phyloP scores from a whole-genome alignment of 1,140 invertebrate species.

The Drosophila bipectinata region DNA sequence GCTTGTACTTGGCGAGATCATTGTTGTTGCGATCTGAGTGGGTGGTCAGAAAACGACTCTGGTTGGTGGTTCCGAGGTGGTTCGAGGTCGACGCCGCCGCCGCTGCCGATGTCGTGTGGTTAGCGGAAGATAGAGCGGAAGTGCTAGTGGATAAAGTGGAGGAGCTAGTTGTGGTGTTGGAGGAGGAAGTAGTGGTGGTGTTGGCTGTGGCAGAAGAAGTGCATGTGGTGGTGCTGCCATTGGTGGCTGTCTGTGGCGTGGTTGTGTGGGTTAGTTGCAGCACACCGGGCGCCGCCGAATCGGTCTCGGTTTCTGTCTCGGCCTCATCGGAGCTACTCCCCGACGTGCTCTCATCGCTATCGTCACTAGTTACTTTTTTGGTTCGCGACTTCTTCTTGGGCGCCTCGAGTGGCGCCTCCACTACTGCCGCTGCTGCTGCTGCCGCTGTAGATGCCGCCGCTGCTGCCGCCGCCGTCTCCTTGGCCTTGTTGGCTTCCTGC shows the following conservation, averaged over 20 bases:
- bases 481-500: slow-evolving; percentile 48
- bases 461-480: slow-evolving; percentile 56
- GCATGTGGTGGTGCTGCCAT: slow-evolving; percentile 42
- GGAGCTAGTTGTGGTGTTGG: slow-evolving; percentile 23
- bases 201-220: slow-evolving; percentile 22
- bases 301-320: slow-evolving; percentile 44
- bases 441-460: slow-evolving; percentile 51
- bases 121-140: slow-evolving; percentile 55
- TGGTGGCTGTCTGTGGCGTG: slow-evolving; percentile 38
- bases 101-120: slow-evolving; percentile 59
- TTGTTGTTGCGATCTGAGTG: slow-evolving; percentile 79
- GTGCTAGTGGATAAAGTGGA: slow-evolving; percentile 49
- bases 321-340: slow-evolving; percentile 77
- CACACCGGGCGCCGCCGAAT: slow-evolving; percentile 47
- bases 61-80: slow-evolving; percentile 39
- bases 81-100: slow-evolving; percentile 33
- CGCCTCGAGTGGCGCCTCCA: slow-evolving; percentile 36
- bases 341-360: slow-evolving; percentile 63
- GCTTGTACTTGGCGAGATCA: slow-evolving; percentile 76
- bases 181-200: slow-evolving; percentile 27
- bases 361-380: slow-evolving; percentile 83
- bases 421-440: slow-evolving; percentile 5
- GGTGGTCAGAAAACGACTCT: slow-evolving; percentile 62
- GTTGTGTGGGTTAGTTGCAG: slow-evolving; percentile 65
- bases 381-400: slow-evolving; percentile 73